Evolutionary conservation across 2,113 vertebrate genomes (phyloP), one percentile per base, ranked within the genome.

Genomic region (Parus major): DNA sequence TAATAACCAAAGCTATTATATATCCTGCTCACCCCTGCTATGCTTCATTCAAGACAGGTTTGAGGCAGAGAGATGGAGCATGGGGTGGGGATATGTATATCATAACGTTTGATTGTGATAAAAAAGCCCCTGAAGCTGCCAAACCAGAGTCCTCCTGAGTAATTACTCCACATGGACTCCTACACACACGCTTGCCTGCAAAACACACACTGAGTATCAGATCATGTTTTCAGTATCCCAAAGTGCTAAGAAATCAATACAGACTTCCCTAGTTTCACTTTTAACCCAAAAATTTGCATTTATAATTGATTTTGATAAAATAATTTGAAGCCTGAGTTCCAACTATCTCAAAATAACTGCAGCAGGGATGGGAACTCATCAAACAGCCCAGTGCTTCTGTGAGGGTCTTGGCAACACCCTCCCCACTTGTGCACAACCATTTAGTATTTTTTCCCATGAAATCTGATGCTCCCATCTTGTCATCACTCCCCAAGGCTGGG

Each of bases 371-470:
- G 35, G 83, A 95, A 71, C n/a, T 77, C 76, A 66, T 25, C 28
- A 41, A 75, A 82, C 7, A 72, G 49, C 36, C 23, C 46, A 61
- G 41, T 11, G n/a, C 77, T 91, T 71, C 92, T 57, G 52, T 55
- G 69, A 86, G 77, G 72, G 56, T 61, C 69, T 76, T 93, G 83
- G 84, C 88, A 88, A 86, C 36, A 65, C 14, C 16, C 27, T 65
- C 29, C 14, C 9, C n/a, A 55, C 84, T 85, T 76, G 31, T 39
- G 59, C 53, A 64, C 1, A 7, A 53, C 31, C 28, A 60, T 81
- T 77, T 42, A 68, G 14, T 69, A 89, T 27, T 91, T 93, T 93
- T 97, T 96, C 94, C 85, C 92, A 92, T 2, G 81, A 95, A 95
- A 96, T 91, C 5, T 41, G 73, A 87, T 72, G 83, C 86, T 95